Base-by-base conservation (phyloP, 2,113 vertebrate species). In the Hippocampus mohnikei region DNA sequence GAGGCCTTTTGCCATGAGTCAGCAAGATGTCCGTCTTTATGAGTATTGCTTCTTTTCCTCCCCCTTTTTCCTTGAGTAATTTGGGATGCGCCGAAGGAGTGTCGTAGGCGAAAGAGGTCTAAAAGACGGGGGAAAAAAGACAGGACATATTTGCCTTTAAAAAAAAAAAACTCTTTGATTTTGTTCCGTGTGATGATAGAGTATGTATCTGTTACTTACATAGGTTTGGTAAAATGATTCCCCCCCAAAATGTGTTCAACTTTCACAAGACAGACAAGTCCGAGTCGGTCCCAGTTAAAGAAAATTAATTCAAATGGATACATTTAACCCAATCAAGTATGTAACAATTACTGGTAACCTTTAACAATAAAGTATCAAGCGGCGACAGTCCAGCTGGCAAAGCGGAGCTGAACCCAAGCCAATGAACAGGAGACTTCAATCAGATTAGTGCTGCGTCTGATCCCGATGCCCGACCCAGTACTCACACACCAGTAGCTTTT, bases 251-350 rank as follows among this genome's bases (percentile, higher is more conserved):
- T 50, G 16, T 50, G 25, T 59, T 33, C 27, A 21, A 18, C 18
- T 33, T 33, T 18, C 16, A 37, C 37, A 37, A 60, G 13, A 40
- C 1, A 6, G 33, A 37, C 33, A 33, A 37, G 33, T 37, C 33
- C 5, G 6, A 37, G 33, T 37, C 61, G 23, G 3, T 23, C 40
- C 18, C 23, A 27, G 62, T 76, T 65, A 83, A 78, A 81, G 71
- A 72, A 76, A 81, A 13, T 41, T 41, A 79, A 74, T 88, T 84
- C 73, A 77, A 79, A 84, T 78, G 78, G 78, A 82, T 76, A 69
- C 65, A 85, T 90, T 89, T 87, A 88, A 88, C 75, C 81, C 76
- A 84, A 85, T 83, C 81, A 85, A 83, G 75, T 68, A 72, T 83
- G 82, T 85, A 82, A 86, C 73, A 82, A 87, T 87, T 86, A 81